These are phyloP conservation scores for Semibalanus balanoides DNA, from an alignment of 1,140 invertebrate species.

Conservation along the genomic window DNA sequence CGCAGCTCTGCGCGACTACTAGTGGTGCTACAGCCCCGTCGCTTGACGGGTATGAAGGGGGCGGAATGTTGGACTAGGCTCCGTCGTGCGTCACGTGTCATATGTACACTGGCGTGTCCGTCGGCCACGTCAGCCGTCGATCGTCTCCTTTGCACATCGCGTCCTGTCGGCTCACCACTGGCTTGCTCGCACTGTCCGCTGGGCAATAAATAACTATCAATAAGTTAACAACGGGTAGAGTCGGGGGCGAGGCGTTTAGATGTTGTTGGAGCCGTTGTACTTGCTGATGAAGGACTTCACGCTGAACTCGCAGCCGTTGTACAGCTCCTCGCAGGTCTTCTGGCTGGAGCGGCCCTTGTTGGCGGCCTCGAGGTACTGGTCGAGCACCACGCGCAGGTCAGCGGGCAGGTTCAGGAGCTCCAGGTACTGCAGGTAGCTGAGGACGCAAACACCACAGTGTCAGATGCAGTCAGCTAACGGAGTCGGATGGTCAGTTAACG, in stretches of 20 bases:
- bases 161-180: not conserved
- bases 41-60: not conserved
- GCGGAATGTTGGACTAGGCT: not conserved
- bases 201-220: not conserved
- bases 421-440: constrained; percentile 24
- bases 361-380: constrained; percentile 25
- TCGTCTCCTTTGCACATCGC: not conserved
- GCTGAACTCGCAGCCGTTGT: constrained; percentile 24
- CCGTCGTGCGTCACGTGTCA: not conserved
- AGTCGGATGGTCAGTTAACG: too few relatives aligned
- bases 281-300: constrained; percentile 24
- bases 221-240: not conserved
- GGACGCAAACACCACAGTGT: not conserved
- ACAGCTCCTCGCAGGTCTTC: constrained; percentile 24
- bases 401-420: constrained; percentile 22
- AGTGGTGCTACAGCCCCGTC: not conserved
- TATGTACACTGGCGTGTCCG: not conserved
- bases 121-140: too few relatives aligned
- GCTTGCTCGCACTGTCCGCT: not conserved
- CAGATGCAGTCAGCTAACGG: not conserved
- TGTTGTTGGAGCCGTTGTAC: constrained; percentile 16
- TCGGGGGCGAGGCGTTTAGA: not conserved
- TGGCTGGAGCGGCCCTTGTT: constrained; percentile 21
- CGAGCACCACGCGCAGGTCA: constrained; percentile 20
- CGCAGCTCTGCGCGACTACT: not conserved